Evolutionary conservation across 1,140 invertebrate genomes (phyloP), one percentile per base, ranked within the genome.

Genomic region (Ostrea denselamellosa): DNA sequence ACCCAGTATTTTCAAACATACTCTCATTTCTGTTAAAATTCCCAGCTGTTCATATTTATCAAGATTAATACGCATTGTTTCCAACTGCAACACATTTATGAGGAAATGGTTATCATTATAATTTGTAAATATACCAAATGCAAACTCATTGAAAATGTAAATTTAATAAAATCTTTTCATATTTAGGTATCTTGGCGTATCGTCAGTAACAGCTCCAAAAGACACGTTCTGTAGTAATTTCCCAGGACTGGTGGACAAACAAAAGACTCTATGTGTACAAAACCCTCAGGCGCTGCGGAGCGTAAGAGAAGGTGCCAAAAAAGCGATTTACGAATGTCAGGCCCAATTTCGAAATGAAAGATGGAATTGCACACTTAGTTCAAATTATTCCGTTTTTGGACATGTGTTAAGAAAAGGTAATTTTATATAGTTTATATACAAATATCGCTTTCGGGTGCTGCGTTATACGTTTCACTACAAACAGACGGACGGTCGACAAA

Each of bases 331-430:
- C 8, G 94, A 95, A 87, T 95, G 94, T 88, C 93, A 94, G 84
- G 86, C 89, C 44, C 94, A 95, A 88, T 95, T 95, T 88, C 89
- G 91, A 88, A 90, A 89, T 82, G 93, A 94, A 86, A 89, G 94
- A 17, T 95, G 94, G 94, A 95, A 95, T 85, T 95, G 94, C 88
- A 93, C 93, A 10, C 92, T 91, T 0, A 83, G 89, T 52, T 65
- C 87, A 51, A 93, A 92, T 82, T 88, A 93, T 34, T 91, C 90
- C 44, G 92, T 98, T 0, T 98, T 98, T 93, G 98, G 98, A 53
- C 97, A 97, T 19, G 95, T 98, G 81, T 96, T 97, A 19, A 96
- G 96, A 91, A 97, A 97, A 92, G 97, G 98, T 98, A 94, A 53
- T 83, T 2, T 19, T 54, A 83, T 51, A 52, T 83, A 44, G 34